Evolutionary conservation across 2,797 vertebrate genomes (phyloP), one percentile per base, ranked within the genome.

Genomic region (Babyrousa celebensis): DNA sequence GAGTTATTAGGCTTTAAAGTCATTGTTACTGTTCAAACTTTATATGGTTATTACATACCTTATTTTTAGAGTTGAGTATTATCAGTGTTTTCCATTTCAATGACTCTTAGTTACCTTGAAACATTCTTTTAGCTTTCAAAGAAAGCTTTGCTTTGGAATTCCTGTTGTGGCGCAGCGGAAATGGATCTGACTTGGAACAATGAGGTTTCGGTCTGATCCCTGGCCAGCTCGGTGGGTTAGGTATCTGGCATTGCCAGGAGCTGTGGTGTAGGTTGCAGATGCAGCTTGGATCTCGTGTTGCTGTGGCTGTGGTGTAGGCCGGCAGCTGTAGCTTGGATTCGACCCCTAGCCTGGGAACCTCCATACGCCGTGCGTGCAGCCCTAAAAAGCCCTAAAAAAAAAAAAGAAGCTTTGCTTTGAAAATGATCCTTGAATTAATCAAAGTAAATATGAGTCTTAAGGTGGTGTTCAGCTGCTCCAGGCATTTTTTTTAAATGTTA

Each of bases 91-190:
- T 48, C 80, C 6, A 43, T 68, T 90, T 84, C 62, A 96, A 74
- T 95, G 68, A 48, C 3, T 95, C 5, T 79, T 91, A 16, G 68
- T 74, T 96, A 85, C 16, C 32, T 91, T 23, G 56, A 92, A 79
- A 79, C 88, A 80, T 79, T 82, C 18, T 94, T 88, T 85, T 15
- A 87, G 71, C 65, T 78, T 84, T 93, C 32, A 77, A 82, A 88
- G 52, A 65, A 93, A 96, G 10, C 79, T 91, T 96, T 94, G 40
- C 40, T 92, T 74, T 86, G 56, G 87, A 96, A 92, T 48, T 48
- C 43, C 43, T 10, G 9, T 48, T 48, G 43, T 48, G 43, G 43
- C 6, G 43, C 43, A 48, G 43, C 9, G 43, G 43, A 48, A 48
- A 48, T 10, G 9, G 9, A 43, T 43, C 43, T 8, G 43, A 48